Percentiles rank a stretch among this genome's conserved stretches.
phyloP scores from a whole-genome alignment of 2,113 vertebrate genomes.

The Caranx ignobilis region DNA sequence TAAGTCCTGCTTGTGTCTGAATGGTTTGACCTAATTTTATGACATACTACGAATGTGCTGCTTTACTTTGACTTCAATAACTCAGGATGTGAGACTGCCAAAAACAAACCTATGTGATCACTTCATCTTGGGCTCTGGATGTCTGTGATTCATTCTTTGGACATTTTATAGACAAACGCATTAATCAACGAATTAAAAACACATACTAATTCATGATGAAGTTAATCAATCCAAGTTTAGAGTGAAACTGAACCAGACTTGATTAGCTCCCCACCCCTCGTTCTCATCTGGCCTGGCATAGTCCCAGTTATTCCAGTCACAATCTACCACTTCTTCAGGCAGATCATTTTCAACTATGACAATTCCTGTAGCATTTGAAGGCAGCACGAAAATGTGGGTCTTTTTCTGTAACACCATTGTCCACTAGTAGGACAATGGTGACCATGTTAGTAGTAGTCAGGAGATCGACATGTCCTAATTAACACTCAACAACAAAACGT shows the following conservation, averaged over 20 bases:
- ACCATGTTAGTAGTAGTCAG: conserved; percentile 24
- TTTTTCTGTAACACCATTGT: background rate
- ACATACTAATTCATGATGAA: too few relatives aligned
- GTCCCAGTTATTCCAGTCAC: background rate
- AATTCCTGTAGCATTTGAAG: background rate
- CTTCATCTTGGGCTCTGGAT: background rate
- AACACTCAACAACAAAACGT: background rate
- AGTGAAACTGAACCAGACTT: too few relatives aligned
- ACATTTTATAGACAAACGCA: too few relatives aligned
- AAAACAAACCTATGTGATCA: background rate
- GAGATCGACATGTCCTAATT: background rate
- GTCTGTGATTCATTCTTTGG: too few relatives aligned
- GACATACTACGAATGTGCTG: background rate
- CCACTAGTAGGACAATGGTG: background rate
- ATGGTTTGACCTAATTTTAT: background rate
- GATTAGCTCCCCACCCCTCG: too few relatives aligned
- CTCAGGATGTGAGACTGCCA: background rate
- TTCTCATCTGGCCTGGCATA: background rate
- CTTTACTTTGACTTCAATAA: background rate
- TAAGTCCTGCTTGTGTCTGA: background rate
- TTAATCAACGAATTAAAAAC: too few relatives aligned
- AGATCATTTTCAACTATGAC: background rate
- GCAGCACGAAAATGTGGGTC: background rate
- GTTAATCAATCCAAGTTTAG: too few relatives aligned
- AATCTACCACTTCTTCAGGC: background rate